These are phyloP conservation scores for Zenarchopterus dispar DNA, from an alignment of 2,797 vertebrate genomes.

Conservation along the genomic window DNA sequence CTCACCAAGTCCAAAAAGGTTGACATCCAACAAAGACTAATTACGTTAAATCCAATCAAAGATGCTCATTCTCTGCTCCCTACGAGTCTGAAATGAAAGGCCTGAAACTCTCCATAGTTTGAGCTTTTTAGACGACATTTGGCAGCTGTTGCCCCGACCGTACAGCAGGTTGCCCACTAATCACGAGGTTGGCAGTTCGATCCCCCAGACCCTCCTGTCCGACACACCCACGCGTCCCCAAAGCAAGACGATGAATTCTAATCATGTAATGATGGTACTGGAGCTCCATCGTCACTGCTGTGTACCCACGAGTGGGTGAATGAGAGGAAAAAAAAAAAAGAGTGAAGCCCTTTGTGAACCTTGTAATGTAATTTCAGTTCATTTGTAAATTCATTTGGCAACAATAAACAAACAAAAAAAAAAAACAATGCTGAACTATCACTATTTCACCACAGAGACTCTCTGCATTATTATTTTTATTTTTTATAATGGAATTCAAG, in stretches of 20 bases:
- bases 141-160: neutral
- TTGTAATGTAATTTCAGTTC: neutral
- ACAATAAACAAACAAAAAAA: neutral
- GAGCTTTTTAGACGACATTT: neutral
- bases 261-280: neutral
- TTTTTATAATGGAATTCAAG: slow-evolving; percentile 25
- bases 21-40: neutral
- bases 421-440: neutral
- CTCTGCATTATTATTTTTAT: neutral
- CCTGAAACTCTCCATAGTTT: neutral
- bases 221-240: neutral
- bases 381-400: neutral
- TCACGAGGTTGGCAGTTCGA: neutral
- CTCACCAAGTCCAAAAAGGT: neutral
- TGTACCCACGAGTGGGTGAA: neutral
- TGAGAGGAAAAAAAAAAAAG: neutral
- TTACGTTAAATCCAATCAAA: no score
- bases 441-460: neutral
- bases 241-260: neutral
- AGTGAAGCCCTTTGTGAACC: no score
- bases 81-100: neutral
- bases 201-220: neutral
- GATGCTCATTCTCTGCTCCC: neutral
- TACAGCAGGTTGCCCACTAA: neutral
- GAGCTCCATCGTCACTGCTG: neutral